Percentiles rank a stretch among this genome's conserved stretches.
Evolutionary conservation across 2,113 vertebrate species (phyloP).

Genomic region (Anoura caudifer): DNA sequence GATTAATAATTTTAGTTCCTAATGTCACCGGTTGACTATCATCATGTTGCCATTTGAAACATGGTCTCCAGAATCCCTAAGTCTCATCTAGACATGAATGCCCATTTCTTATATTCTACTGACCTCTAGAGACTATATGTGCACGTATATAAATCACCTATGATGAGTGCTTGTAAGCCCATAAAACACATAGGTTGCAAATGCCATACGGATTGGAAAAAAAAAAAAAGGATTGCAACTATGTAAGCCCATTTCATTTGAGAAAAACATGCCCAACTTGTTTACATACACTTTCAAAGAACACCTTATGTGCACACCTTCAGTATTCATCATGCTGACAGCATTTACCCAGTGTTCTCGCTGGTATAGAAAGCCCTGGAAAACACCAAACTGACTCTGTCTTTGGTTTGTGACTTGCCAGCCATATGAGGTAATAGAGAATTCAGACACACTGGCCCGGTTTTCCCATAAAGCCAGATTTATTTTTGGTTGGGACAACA

Average conservation of each 20-base stretch:
- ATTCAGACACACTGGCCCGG: neutral
- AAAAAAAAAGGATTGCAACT: neutral
- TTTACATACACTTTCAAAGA: neutral
- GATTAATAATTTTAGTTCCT: conserved; percentile 79
- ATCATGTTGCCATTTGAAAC: conserved; percentile 71
- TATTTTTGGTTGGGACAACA: neutral
- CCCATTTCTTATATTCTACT: conserved; percentile 86
- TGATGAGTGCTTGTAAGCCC: neutral
- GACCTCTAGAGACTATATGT: conserved; percentile 86
- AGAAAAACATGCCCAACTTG: neutral
- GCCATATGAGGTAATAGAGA: neutral
- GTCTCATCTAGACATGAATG: conserved; percentile 58
- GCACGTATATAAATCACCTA: conserved; percentile 54
- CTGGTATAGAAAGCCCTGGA: neutral
- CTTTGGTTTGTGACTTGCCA: neutral
- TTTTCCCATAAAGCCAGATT: conserved; percentile 17
- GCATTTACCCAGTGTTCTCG: neutral
- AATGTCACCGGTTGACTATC: conserved; percentile 72
- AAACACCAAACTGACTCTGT: neutral
- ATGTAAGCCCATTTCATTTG: neutral
- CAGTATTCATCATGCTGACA: neutral
- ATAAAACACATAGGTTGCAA: neutral
- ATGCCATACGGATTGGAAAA: neutral
- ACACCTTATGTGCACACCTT: neutral
- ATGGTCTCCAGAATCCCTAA: conserved; percentile 31